Evolutionary conservation across 1,140 invertebrate genomes (phyloP).

Genomic region (Oryzaephilus surinamensis): DNA sequence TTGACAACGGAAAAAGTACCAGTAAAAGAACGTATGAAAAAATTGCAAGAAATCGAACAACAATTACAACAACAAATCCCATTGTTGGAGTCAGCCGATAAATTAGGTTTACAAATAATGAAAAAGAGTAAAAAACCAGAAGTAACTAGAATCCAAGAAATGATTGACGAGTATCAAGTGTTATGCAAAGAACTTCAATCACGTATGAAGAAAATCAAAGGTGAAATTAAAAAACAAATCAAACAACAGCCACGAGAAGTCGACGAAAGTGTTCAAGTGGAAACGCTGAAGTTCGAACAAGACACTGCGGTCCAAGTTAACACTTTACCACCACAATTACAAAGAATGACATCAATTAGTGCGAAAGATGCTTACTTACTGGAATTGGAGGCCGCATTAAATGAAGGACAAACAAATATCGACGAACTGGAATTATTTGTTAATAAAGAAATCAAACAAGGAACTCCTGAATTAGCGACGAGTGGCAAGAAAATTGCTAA

Average conservation of each 20-base stretch:
- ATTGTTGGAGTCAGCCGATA: conserved; percentile 44
- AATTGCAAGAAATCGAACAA: conserved; percentile 43
- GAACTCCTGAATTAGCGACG: conserved; percentile 41
- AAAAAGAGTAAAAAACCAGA: conserved; percentile 43
- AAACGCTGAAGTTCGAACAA: conserved; percentile 62
- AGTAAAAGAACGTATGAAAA: conserved; percentile 35
- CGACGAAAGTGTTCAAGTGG: conserved; percentile 54
- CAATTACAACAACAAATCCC: conserved; percentile 44
- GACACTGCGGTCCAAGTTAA: conserved; percentile 69
- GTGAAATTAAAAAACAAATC: conserved; percentile 36
- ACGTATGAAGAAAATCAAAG: conserved; percentile 41
- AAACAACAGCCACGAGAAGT: conserved; percentile 34
- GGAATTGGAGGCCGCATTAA: conserved; percentile 57
- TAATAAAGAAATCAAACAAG: conserved; percentile 39
- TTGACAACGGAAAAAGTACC: conserved; percentile 40
- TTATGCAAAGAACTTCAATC: conserved; percentile 52
- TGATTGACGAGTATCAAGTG: conserved; percentile 57
- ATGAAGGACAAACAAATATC: conserved; percentile 47
- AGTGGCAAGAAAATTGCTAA: conserved; percentile 50
- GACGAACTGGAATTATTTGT: conserved; percentile 44
- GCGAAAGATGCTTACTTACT: conserved; percentile 68
- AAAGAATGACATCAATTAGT: conserved; percentile 52
- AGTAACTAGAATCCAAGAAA: conserved; percentile 44
- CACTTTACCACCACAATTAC: conserved; percentile 47
- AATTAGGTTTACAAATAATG: conserved; percentile 49